These are phyloP conservation scores for Leptinotarsa peninsularis DNA, from an alignment of 2,888 invertebrate species.

Conservation along the genomic window DNA sequence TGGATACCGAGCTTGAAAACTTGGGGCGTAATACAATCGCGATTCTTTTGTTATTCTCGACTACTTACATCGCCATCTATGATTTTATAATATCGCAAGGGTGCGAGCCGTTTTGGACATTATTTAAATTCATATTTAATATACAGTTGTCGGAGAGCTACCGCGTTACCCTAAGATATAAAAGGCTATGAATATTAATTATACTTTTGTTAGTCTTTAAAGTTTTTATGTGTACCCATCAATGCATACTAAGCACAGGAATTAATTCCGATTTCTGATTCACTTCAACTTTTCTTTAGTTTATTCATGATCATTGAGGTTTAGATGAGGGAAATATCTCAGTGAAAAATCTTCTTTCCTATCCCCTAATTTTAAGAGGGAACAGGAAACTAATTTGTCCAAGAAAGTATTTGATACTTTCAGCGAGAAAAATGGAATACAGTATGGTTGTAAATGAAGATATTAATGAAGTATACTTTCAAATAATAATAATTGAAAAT, in stretches of 20 bases:
- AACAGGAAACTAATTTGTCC: no score
- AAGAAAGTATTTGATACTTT: no score
- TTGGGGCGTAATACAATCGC: slow-evolving; percentile 59
- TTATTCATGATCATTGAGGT: neutral
- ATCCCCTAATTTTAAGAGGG: neutral
- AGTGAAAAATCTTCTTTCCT: neutral
- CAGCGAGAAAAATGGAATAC: no score
- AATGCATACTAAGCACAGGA: slow-evolving; percentile 45
- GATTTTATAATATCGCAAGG: slow-evolving; percentile 59
- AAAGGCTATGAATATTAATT: slow-evolving; percentile 61
- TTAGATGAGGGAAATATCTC: neutral
- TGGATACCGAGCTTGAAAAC: slow-evolving; percentile 63
- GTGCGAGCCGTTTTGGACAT: slow-evolving; percentile 57
- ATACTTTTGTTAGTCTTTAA: slow-evolving; percentile 55
- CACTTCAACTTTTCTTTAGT: neutral
- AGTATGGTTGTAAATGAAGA: no score
- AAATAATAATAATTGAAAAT: no score
- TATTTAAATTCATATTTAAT: slow-evolving; percentile 65
- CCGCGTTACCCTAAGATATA: slow-evolving; percentile 50
- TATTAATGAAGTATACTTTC: no score
- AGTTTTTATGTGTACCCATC: slow-evolving; percentile 44
- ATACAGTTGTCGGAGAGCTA: slow-evolving; percentile 53
- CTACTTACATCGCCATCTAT: slow-evolving; percentile 60
- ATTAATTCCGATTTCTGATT: slow-evolving; percentile 35
- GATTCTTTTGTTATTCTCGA: slow-evolving; percentile 58